Conservation (phyloP, 2,888 invertebrate species). For the Epinotia bilunana region DNA sequence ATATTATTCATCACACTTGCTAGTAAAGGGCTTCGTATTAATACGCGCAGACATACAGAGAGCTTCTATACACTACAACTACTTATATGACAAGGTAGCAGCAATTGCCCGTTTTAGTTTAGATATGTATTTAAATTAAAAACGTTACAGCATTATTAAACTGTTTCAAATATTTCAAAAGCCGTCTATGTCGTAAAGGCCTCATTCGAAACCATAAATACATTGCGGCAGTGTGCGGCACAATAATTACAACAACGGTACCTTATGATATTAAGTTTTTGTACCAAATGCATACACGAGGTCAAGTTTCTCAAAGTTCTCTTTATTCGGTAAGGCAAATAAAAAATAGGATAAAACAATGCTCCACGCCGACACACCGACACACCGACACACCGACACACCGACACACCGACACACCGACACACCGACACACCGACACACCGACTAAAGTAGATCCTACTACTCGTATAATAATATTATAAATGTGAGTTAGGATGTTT, state of each 20-base stretch:
- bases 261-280: constrained; percentile 3
- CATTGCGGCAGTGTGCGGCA: constrained; percentile 11
- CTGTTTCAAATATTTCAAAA: constrained; percentile 28
- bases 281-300: constrained; percentile 24
- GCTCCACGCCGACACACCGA: not conserved
- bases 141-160: constrained; percentile 3
- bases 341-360: not conserved
- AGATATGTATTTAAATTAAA: not conserved
- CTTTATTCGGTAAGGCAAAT: too few species aligned
- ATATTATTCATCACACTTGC: not conserved
- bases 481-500: too few species aligned
- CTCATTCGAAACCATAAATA: constrained; percentile 18
- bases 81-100: too few species aligned
- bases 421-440: too few species aligned
- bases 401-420: too few species aligned
- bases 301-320: constrained; percentile 20
- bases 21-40: too few species aligned
- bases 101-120: not conserved
- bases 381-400: too few species aligned
- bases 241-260: constrained; percentile 22
- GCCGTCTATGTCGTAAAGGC: constrained; percentile 20
- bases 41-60: too few species aligned
- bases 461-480: too few species aligned
- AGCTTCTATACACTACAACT: too few species aligned
- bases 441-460: too few species aligned